Conservation (phyloP, 2,797 vertebrate genomes). For the Neosilurus mollespiculum region DNA sequence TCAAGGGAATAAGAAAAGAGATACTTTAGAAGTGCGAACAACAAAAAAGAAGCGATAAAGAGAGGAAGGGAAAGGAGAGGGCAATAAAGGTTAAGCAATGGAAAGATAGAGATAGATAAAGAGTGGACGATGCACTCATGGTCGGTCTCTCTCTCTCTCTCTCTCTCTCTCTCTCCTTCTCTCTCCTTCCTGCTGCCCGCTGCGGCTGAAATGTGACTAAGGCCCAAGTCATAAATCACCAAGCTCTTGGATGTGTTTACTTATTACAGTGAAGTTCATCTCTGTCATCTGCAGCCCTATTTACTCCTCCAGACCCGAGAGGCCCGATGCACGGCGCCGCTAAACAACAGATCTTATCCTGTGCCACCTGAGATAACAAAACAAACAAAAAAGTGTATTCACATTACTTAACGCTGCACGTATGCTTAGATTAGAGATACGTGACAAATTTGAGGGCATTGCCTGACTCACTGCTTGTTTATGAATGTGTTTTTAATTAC, state of each 20-base stretch:
- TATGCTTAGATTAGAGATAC: neutral
- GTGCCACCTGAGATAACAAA: conserved; percentile 40
- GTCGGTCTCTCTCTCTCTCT: conserved; percentile 10
- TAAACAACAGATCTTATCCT: conserved; percentile 41
- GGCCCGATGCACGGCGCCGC: conserved; percentile 9
- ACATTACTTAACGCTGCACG: conserved; percentile 20
- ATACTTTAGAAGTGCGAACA: conserved; percentile 24
- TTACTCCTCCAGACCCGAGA: conserved; percentile 44
- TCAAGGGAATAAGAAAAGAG: conserved; percentile 30
- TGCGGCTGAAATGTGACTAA: conserved; percentile 68
- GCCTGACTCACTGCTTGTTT: neutral
- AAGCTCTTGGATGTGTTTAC: conserved; percentile 72
- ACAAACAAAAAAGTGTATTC: conserved; percentile 26
- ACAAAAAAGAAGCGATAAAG: conserved; percentile 20
- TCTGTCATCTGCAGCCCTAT: conserved; percentile 64
- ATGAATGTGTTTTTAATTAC: no score
- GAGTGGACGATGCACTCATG: conserved; percentile 15
- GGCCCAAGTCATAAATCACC: conserved; percentile 74
- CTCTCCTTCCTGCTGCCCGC: conserved; percentile 49
- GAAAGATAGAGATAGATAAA: conserved; percentile 39
- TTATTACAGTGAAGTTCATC: conserved; percentile 72
- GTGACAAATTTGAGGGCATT: neutral
- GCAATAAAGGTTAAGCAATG: conserved; percentile 44
- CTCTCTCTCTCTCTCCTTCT: neutral
- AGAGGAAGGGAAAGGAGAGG: conserved; percentile 26